phyloP scores from a whole-genome alignment of 2,888 invertebrate genomes.

The Limnephilus rhombicus region DNA sequence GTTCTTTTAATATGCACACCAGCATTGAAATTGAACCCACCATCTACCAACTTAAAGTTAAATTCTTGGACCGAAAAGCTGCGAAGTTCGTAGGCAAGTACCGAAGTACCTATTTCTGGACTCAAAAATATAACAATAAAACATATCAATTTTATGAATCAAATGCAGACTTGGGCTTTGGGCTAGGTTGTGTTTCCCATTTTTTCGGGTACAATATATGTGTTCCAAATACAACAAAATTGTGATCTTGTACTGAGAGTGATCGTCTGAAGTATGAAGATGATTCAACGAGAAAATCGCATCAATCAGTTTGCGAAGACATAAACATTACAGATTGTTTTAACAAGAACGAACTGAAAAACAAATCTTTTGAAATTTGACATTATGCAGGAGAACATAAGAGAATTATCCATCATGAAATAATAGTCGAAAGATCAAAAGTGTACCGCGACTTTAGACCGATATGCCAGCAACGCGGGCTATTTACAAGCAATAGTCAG shows the following conservation, averaged over 20 bases:
- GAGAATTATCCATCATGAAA: neutral
- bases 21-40: too few species aligned
- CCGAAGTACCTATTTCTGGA: too few species aligned
- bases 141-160: too few species aligned
- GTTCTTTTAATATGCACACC: too few species aligned
- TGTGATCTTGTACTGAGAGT: neutral
- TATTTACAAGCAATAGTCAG: conserved; percentile 27
- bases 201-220: too few species aligned
- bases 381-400: neutral
- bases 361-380: neutral
- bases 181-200: too few species aligned
- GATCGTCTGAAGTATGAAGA: neutral
- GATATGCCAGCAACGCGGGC: neutral
- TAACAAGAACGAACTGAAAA: neutral
- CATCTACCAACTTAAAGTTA: too few species aligned
- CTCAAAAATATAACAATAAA: too few species aligned
- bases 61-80: too few species aligned
- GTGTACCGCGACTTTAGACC: neutral
- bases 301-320: neutral
- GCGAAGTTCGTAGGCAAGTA: too few species aligned
- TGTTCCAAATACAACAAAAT: too few species aligned
- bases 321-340: neutral
- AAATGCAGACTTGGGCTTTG: too few species aligned
- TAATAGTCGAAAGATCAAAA: conserved; percentile 12
- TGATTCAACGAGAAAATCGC: neutral